These are phyloP conservation scores for Catostomus latipinnis DNA, from an alignment of 2,797 vertebrate species.

Conservation along the genomic window DNA sequence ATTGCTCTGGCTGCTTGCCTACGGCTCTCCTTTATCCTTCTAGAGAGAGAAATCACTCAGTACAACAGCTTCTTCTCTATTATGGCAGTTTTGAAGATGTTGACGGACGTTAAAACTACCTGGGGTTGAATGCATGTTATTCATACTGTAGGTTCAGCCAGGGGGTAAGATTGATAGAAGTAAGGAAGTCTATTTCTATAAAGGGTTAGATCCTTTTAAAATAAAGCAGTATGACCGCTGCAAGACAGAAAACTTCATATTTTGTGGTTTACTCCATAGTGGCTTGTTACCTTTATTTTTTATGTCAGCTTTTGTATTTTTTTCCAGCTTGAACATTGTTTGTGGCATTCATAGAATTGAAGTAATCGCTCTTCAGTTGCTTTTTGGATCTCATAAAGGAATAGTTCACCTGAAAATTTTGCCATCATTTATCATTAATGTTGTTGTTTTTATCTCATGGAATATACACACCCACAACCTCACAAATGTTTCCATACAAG, in stretches of 20 bases:
- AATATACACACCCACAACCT: not conserved
- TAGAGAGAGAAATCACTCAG: not conserved
- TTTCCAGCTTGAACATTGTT: not conserved
- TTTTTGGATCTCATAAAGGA: not conserved
- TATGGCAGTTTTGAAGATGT: not conserved
- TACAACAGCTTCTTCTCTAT: too few species aligned
- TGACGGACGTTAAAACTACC: slow-evolving; percentile 3
- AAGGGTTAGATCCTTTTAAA: not conserved
- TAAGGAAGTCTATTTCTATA: not conserved
- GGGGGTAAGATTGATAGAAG: not conserved
- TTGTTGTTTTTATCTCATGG: not conserved
- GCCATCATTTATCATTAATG: not conserved
- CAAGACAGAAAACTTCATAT: not conserved
- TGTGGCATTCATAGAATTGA: not conserved
- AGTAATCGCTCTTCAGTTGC: not conserved
- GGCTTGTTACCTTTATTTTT: too few species aligned
- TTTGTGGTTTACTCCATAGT: too few species aligned
- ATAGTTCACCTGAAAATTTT: not conserved
- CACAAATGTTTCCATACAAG: too few species aligned
- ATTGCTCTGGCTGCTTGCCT: slow-evolving; percentile 4
- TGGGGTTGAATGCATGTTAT: not conserved
- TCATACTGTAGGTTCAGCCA: not conserved
- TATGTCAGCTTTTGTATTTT: too few species aligned
- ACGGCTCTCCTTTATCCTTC: not conserved
- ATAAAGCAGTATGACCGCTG: not conserved